Evolutionary conservation across 2,797 vertebrate species (phyloP).

Genomic region (Syngnathus rostellatus): DNA sequence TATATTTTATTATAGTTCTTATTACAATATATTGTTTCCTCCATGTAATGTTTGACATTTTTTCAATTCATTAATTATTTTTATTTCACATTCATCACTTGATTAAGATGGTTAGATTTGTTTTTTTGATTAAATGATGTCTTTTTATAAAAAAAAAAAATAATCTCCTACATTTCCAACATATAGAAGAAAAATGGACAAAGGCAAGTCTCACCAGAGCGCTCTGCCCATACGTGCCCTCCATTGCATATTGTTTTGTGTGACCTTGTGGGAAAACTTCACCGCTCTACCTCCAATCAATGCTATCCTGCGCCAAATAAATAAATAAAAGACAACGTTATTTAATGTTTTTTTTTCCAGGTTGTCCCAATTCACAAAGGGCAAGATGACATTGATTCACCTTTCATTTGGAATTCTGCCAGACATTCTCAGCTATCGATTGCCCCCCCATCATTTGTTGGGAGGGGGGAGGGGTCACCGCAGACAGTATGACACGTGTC

Average conservation of each 20-base stretch:
- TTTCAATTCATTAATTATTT: no score
- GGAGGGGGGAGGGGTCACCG: conserved; percentile 8
- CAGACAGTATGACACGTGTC: conserved; percentile 50
- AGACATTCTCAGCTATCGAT: conserved; percentile 52
- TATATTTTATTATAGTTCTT: no score
- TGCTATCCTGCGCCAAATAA: conserved; percentile 47
- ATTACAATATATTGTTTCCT: no score
- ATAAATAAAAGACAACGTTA: conserved; percentile 16
- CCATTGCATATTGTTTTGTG: conserved; percentile 4
- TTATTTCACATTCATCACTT: no score
- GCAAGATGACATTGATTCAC: conserved; percentile 62
- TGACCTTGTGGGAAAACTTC: not conserved
- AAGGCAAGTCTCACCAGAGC: not conserved
- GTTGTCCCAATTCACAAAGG: conserved; percentile 50
- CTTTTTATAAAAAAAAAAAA: no score
- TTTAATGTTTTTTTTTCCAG: conserved; percentile 50
- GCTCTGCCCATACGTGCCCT: not conserved
- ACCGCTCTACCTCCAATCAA: conserved; percentile 49
- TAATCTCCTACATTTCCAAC: no score
- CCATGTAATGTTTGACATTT: no score
- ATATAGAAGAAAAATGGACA: no score
- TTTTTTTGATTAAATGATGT: no score
- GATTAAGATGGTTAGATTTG: no score
- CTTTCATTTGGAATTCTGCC: conserved; percentile 60
- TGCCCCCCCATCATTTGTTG: not conserved